A percentile compares a stretch with the other conserved stretches of the same genome.
phyloP scores from a whole-genome alignment of 2,797 vertebrate genomes.

The Vultur gryphus region DNA sequence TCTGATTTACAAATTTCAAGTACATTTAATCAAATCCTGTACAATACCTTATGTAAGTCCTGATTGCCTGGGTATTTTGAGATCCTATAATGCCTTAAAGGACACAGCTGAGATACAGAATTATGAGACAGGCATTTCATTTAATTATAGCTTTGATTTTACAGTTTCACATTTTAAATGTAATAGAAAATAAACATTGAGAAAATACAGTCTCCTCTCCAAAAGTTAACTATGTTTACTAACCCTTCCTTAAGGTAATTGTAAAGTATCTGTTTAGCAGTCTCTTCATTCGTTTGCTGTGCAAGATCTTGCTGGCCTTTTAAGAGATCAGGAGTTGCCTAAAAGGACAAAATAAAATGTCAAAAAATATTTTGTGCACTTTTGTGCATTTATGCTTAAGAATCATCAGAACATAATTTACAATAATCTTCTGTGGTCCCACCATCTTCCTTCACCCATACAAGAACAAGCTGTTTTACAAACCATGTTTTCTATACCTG shows the following conservation, averaged over 20 bases:
- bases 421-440: not conserved
- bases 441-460: not conserved
- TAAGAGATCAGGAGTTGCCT: slow-evolving; percentile 94
- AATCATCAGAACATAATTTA: not conserved
- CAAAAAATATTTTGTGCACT: not conserved
- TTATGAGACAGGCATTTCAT: not conserved
- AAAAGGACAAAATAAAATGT: slow-evolving; percentile 28
- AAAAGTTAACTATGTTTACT: slow-evolving; percentile 49
- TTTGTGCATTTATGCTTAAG: not conserved
- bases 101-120: not conserved
- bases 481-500: not conserved
- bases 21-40: not conserved
- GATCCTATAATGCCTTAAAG: not conserved
- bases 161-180: not conserved
- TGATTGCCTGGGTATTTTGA: not conserved
- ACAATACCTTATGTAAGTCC: not conserved
- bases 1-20: not conserved
- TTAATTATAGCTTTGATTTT: not conserved
- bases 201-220: not conserved
- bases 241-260: slow-evolving; percentile 97
- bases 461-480: not conserved
- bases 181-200: not conserved
- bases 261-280: slow-evolving; percentile 96
- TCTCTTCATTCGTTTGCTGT: slow-evolving; percentile 95
- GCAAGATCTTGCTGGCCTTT: slow-evolving; percentile 94